These are phyloP conservation scores for Noturus placidus DNA, from an alignment of 2,113 vertebrate species.

Conservation along the genomic window DNA sequence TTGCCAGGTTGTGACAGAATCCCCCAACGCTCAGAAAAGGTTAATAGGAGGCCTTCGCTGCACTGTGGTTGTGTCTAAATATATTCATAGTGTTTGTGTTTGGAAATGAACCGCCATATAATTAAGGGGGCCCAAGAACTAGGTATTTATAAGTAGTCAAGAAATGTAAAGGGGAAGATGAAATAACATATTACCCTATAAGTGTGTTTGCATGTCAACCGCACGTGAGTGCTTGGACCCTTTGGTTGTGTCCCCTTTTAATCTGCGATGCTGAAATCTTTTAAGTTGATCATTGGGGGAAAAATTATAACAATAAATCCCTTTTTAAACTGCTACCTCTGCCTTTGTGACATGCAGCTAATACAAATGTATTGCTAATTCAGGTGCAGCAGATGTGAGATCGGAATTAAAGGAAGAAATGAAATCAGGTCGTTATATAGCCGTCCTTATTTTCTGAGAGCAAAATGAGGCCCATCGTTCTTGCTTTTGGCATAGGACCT, in stretches of 20 bases:
- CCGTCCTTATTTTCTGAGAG: background rate
- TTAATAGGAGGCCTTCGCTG: slow-evolving; percentile 71
- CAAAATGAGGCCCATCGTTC: slow-evolving; percentile 40
- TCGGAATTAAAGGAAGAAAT: slow-evolving; percentile 41
- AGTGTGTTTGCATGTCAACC: slow-evolving; percentile 31
- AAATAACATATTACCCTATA: slow-evolving; percentile 25
- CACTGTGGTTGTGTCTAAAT: slow-evolving; percentile 77
- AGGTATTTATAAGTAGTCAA: slow-evolving; percentile 47
- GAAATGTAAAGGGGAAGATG: slow-evolving; percentile 44
- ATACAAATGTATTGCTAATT: slow-evolving; percentile 28
- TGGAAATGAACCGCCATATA: slow-evolving; percentile 62
- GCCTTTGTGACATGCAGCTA: background rate
- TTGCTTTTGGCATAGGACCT: background rate
- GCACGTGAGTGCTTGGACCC: slow-evolving; percentile 18
- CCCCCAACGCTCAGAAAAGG: slow-evolving; percentile 76
- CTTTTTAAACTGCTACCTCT: background rate
- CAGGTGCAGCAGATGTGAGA: slow-evolving; percentile 39
- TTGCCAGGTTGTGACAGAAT: slow-evolving; percentile 88
- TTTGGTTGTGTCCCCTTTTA: background rate
- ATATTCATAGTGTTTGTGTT: slow-evolving; percentile 72
- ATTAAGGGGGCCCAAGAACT: slow-evolving; percentile 51
- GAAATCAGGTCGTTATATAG: slow-evolving; percentile 16
- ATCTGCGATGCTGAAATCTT: slow-evolving; percentile 9
- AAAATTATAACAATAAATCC: background rate
- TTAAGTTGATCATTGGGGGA: background rate